Conservation (phyloP, 2,888 invertebrate genomes). For the Microctonus aethiopoides region DNA sequence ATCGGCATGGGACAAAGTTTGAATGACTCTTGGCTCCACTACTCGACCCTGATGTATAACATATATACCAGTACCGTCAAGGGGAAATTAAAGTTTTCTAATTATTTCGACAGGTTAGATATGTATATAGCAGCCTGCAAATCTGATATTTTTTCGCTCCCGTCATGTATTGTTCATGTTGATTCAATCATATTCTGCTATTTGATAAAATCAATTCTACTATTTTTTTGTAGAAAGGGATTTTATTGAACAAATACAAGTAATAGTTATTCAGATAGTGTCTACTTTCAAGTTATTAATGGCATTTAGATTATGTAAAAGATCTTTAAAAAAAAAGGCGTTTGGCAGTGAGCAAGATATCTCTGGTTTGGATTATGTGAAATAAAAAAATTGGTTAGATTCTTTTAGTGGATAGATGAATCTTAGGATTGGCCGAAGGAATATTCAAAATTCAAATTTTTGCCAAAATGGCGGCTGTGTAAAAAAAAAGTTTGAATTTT, state of each 20-base stretch:
- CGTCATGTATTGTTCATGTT: neutral
- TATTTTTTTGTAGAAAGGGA: too few relatives aligned
- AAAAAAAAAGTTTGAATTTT: constrained; percentile 30
- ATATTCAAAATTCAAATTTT: constrained; percentile 24
- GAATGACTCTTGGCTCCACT: constrained; percentile 41
- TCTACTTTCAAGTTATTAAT: too few relatives aligned
- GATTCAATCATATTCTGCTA: neutral
- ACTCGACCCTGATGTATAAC: constrained; percentile 19
- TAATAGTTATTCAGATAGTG: too few relatives aligned
- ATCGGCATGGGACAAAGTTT: constrained; percentile 46
- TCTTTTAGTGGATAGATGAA: constrained; percentile 2
- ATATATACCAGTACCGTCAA: constrained; percentile 36
- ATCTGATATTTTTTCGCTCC: neutral
- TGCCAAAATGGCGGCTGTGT: constrained; percentile 34
- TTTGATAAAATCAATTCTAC: neutral
- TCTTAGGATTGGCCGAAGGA: constrained; percentile 33
- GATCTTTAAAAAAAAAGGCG: neutral
- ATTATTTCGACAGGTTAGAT: constrained; percentile 44
- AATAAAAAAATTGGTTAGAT: neutral
- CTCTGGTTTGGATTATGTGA: neutral
- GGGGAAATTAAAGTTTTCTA: constrained; percentile 47
- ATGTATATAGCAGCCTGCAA: constrained; percentile 22
- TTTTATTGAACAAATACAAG: too few relatives aligned
- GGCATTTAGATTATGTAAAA: too few relatives aligned
- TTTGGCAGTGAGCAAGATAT: neutral